Conservation (phyloP, 2,797 vertebrate species). For the Scleropages formosus region DNA sequence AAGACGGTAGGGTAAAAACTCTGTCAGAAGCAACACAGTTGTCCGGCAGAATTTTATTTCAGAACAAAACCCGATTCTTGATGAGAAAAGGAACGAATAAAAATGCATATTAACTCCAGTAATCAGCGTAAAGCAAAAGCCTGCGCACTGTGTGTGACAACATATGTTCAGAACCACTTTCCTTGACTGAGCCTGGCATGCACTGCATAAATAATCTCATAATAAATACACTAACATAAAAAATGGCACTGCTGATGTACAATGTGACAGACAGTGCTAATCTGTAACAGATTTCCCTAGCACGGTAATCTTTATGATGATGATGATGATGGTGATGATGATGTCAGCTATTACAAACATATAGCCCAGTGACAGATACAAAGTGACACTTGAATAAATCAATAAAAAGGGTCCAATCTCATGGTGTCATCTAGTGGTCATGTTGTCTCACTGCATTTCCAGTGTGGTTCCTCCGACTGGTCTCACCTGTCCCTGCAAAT, state of each 20-base stretch:
- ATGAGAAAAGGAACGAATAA: constrained; percentile 41
- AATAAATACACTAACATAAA: constrained; percentile 58
- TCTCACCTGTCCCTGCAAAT: neutral
- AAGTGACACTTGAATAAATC: constrained; percentile 61
- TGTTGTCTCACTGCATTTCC: constrained; percentile 79
- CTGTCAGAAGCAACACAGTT: constrained; percentile 50
- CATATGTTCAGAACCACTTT: constrained; percentile 32
- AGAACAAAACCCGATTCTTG: constrained; percentile 39
- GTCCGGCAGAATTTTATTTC: constrained; percentile 52
- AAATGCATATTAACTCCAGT: constrained; percentile 30
- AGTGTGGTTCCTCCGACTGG: neutral
- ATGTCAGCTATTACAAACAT: constrained; percentile 59
- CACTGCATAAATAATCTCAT: constrained; percentile 53
- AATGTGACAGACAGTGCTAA: constrained; percentile 40
- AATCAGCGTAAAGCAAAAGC: constrained; percentile 18
- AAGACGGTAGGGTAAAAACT: constrained; percentile 55
- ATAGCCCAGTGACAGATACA: constrained; percentile 50
- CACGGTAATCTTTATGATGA: constrained; percentile 42
- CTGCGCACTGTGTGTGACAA: neutral
- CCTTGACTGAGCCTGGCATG: constrained; percentile 45
- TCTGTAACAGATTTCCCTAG: constrained; percentile 54
- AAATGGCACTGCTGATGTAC: constrained; percentile 40
- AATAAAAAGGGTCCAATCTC: constrained; percentile 78
- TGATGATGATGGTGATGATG: constrained; percentile 63
- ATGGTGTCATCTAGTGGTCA: constrained; percentile 96